Percentiles rank a stretch among this genome's conserved stretches.
Conservation (phyloP, 2,797 vertebrate species). For the Chaetophractus vellerosus region DNA sequence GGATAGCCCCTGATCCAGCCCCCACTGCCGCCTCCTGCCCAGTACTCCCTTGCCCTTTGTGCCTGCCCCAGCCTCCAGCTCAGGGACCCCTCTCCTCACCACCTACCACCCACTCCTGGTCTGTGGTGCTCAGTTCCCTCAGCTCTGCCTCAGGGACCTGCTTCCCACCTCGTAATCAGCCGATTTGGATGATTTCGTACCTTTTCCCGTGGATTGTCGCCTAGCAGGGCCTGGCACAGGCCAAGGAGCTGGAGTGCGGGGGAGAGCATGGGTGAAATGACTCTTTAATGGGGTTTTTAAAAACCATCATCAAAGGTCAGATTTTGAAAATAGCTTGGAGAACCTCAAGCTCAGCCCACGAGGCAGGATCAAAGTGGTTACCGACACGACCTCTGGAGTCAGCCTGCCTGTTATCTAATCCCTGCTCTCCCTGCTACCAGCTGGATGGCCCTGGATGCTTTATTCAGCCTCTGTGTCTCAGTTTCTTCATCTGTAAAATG, state of each 20-base stretch:
- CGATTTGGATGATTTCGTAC: neutral
- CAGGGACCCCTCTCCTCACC: neutral
- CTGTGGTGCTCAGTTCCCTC: neutral
- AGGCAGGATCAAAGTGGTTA: neutral
- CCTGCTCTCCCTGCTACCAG: no score
- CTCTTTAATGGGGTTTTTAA: neutral
- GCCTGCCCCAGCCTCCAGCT: neutral
- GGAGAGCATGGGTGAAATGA: neutral
- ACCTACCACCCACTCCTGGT: neutral
- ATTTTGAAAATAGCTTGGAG: slow-evolving; percentile 7
- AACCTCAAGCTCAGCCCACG: neutral
- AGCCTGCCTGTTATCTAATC: neutral
- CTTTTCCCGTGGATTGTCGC: neutral
- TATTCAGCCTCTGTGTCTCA: neutral
- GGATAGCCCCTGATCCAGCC: neutral
- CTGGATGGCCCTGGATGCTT: neutral
- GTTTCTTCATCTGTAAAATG: neutral
- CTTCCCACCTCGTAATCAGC: neutral
- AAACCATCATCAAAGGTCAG: neutral
- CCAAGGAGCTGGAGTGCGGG: neutral
- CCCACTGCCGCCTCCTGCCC: no score
- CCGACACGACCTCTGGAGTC: neutral
- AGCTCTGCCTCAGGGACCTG: neutral
- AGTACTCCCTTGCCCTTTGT: neutral
- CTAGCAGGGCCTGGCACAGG: neutral